Evolutionary conservation across 2,113 vertebrate species (phyloP), one percentile per base, ranked within the genome.

Genomic region (Sisor rabdophorus): DNA sequence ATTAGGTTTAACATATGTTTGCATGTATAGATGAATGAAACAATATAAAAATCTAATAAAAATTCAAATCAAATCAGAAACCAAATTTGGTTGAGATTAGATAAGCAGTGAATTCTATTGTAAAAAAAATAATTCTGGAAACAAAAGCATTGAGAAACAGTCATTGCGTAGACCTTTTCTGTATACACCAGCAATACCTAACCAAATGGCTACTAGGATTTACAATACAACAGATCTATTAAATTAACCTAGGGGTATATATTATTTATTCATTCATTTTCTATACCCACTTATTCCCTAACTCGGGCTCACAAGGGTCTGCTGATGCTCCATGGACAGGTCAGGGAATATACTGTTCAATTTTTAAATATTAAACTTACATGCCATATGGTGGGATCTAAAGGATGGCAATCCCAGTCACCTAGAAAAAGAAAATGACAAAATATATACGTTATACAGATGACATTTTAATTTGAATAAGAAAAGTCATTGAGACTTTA

Each of bases 381-480:
- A 84, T 98, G 96, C 96, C 96, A 99, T 67, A 96, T 94, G 80
- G 96, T 89, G 82, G 96, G 96, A 91, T 98, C 97, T 88, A 99
- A 86, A 89, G 95, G 96, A 88, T 97, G 96, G 87, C 95, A 98
- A 91, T 98, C 97, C 94, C 96, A 94, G 86, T 98, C 96, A 91
- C 96, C 96, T 98, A 87, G 24, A 68, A 11, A 71, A 76, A 20
- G 11, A 75, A 22, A 68, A 17, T 40, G 36, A 58, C 4, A 68
- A 30, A 65, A n/a, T 59, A 36, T 3, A 9, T 26, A 48, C 15
- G 40, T 0, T 4, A 67, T 30, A 6, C n/a, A 50, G n/a, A 47
- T 22, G n/a, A 28, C 15, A 0, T 11, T 28, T 32, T 17, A 3
- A 22, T 61, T 54, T 22, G 56, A 54, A 11, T 11, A 11, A 58